Base-by-base conservation (phyloP, 2,888 invertebrate species). In the Cephus rjabovi region DNA sequence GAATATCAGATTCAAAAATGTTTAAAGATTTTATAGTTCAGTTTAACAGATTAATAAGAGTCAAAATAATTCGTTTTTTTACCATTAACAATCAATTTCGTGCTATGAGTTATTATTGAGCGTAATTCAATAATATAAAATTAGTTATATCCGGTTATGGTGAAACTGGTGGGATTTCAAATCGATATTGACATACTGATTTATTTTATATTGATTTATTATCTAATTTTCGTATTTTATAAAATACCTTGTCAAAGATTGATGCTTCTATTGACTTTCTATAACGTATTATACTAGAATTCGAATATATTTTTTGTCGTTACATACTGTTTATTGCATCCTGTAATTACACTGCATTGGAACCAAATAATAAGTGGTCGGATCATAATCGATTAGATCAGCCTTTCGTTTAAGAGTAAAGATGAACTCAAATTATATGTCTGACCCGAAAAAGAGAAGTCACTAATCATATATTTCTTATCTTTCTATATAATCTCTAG, bases 101-200 rank as follows among this genome's bases (percentile, higher is more conserved):
- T 56, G 56, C 56, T 56, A 23, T 9, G 23, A 23, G 23, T 23
- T 23, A 56, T 56, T 23, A 56, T 56, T 56, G 6, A 2, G 23
- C 9, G 15, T 56, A 56, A 23, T 56, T 56, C 9, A 56, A 23
- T 9, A 3, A 56, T 56, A 23, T 56, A 9, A 9, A 56, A 9
- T 56, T 23, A 56, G 23, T 56, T 56, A 23, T 71, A 33, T 71
- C 30, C 30, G 34, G 71, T 33, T 34, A 3, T 15, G 30, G 34
- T 34, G 12, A 71, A 11, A 71, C 71, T 71, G 12, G 71, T 23
- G 71, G 71, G 71, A 71, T 71, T 71, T 71, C 30, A 71, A 71
- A 34, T 23, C 30, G 71, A 71, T 31, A 71, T 31, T 71, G 23
- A 71, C 23, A 9, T 56, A 56, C 9, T 2, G 23, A 56, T 56